Evolutionary conservation across 2,797 vertebrate genomes (phyloP).

Genomic region (Lutjanus campechanus): DNA sequence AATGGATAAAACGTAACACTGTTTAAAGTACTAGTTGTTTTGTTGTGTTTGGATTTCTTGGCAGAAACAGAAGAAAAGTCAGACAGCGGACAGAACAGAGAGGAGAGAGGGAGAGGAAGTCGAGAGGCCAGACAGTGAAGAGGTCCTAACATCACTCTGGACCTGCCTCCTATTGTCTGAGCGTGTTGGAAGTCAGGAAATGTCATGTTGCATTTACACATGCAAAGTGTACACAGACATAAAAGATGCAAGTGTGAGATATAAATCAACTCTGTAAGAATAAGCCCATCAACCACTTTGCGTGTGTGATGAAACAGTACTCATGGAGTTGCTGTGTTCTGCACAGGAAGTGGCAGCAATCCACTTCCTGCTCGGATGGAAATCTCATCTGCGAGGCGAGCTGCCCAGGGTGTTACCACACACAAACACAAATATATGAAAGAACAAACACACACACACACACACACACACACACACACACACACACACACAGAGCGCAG

Average conservation of each 20-base stretch:
- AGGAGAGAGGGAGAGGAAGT: slow-evolving; percentile 33
- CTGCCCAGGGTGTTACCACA: slow-evolving; percentile 80
- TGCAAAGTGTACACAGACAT: slow-evolving; percentile 59
- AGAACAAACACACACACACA: slow-evolving; percentile 57
- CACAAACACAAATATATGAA: slow-evolving; percentile 59
- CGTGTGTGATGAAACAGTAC: slow-evolving; percentile 46
- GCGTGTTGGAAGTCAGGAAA: slow-evolving; percentile 63
- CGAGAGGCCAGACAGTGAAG: slow-evolving; percentile 56
- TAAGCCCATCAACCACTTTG: slow-evolving; percentile 17
- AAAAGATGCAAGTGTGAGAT: slow-evolving; percentile 45
- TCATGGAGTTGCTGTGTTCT: slow-evolving; percentile 76
- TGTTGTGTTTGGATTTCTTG: neutral
- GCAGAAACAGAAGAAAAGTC: slow-evolving; percentile 3
- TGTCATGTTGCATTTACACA: slow-evolving; percentile 67
- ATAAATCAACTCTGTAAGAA: slow-evolving; percentile 66
- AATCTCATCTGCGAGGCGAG: slow-evolving; percentile 90
- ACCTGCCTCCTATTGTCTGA: slow-evolving; percentile 64
- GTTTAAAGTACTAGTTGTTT: neutral
- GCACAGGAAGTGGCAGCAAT: slow-evolving; percentile 93
- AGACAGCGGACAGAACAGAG: neutral
- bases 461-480: slow-evolving; percentile 45
- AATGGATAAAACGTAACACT: neutral
- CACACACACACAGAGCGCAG: slow-evolving; percentile 53
- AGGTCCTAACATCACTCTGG: slow-evolving; percentile 42
- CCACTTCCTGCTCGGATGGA: slow-evolving; percentile 91